Base-by-base conservation (phyloP, 2,888 invertebrate species). In the Volucella inanis region DNA sequence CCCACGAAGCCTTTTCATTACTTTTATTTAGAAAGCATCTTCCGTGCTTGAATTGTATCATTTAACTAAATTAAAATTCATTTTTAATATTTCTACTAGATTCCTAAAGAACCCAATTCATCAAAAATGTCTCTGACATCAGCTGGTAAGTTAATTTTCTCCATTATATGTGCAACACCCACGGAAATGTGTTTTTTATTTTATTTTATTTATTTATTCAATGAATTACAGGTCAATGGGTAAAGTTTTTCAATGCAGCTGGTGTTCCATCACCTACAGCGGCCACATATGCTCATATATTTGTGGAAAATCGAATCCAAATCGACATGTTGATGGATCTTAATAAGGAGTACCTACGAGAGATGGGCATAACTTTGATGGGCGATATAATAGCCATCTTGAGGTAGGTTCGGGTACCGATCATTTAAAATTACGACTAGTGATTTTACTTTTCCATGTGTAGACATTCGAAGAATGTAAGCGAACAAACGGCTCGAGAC, bases 291-390 rank as follows among this genome's bases (percentile, higher is more conserved):
- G 97, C 98, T 0, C 94, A 97, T 22, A 95, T 96, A 8, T 98
- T 98, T 90, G 95, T 95, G 0, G 96, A 97, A 89, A 97, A 98
- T 91, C 94, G 98, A 39, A 98, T 98, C 81, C 95, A 96, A 89
- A 94, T 94, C 87, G 96, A 97, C 88, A 98, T 98, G 98, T 91
- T 98, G 68, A 92, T 95, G 86, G 98, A 98, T 88, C 93, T 98
- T 12, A 97, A 95, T 88, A 97, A 97, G 89, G 97, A 98, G 88
- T 96, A 97, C 89, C 92, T 98, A 1, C 94, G 95, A 72, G 97
- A 97, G 85, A 97, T 98, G 97, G 97, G 97, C 0, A 96, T 98
- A 41, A 94, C 94, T 0, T 94, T 89, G 93, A 97, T 94, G 94
- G 94, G 92, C 89, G 96, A 93, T 92, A 95, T 92, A 91, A 96